Base-by-base conservation (phyloP, 2,113 vertebrate genomes). In the Lepus timidus region DNA sequence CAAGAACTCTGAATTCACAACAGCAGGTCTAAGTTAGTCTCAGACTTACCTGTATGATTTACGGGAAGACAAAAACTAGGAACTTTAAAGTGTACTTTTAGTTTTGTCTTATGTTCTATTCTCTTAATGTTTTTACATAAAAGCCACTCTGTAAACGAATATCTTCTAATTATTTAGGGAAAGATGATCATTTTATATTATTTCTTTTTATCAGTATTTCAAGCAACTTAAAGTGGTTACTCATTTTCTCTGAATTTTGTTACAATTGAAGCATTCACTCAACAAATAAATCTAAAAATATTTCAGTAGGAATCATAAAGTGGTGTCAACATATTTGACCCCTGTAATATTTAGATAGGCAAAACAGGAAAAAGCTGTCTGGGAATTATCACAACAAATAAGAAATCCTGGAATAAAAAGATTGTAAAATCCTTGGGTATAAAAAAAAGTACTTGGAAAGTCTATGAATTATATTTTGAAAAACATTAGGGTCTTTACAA, bases 151-250 rank as follows among this genome's bases (percentile, higher is more conserved):
- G 3, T 49, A 71, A 55, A 51, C 22, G 17, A 75, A 67, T 87
- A 6, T 55, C 51, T 87, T 73, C 20, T 82, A 78, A 65, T 80
- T 70, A 70, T 44, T 78, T 29, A 81, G 73, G 86, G 1, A 14
- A 81, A 79, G 14, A 52, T 73, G 49, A 71, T 39, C 23, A 33
- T 33, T 51, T 87, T 86, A 62, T 51, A 44, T 49, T n/a, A 39
- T 68, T 88, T 95, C 78, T 44, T 70, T 31, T 29, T 76, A 71
- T 25, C 52, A 23, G 23, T 64, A 90, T 67, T 95, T 80, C 27
- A 85, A 39, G 44, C 55, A 55, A 58, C 1, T 62, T 31, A 11
- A 79, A 74, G 31, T 39, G 6, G 4, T 36, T 58, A 39, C 14
- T 2, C 36, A 11, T 81, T 64, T 91, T 67, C 29, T 4, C 6